Evolutionary conservation across 2,797 vertebrate genomes (phyloP), one percentile per base, ranked within the genome.

Genomic region (Cyclopterus lumpus): DNA sequence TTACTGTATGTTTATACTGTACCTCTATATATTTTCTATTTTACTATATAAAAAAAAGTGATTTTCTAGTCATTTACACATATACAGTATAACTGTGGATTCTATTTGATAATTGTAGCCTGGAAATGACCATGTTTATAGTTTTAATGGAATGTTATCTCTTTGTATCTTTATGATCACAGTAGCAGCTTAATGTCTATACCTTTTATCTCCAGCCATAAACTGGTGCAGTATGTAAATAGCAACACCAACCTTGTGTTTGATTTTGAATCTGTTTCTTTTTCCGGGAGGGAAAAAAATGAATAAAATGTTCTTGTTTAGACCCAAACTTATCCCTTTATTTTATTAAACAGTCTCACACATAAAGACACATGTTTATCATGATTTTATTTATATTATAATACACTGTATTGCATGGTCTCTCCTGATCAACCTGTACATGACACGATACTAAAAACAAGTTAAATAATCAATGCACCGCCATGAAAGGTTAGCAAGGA

Each of bases 11-110:
- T 97, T 97, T 97, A 97, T 98, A 98, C 95, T 97, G 96, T 97
- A 97, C 95, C 95, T 96, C 95, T 86, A 89, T 96, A 98, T 96
- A 97, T 96, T 97, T 97, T 98, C 96, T 99, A 97, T 98, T 98
- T 99, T 97, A 97, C 95, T 97, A 96, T 95, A 67, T 18, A 54
- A 66, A 48, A 77, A 77, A 90, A 93, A 88, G 91, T 95, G 93
- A 88, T 95, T 97, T 99, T 97, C 94, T 97, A 97, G 97, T 95
- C 94, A 95, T 93, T 93, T 90, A 86, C 92, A 92, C 86, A 90
- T 85, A 81, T 85, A 92, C 28, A 34, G 20, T 94, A 94, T 94
- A 94, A 94, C 93, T 95, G 89, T 94, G 70, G 71, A 84, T 81
- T 80, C 82, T 80, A 83, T 95, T 95, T 95, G 95, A 96, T 96